A percentile compares a stretch with the other conserved stretches of the same genome.
Evolutionary conservation across 2,113 vertebrate species (phyloP).

Genomic region (Oreamnos americanus): DNA sequence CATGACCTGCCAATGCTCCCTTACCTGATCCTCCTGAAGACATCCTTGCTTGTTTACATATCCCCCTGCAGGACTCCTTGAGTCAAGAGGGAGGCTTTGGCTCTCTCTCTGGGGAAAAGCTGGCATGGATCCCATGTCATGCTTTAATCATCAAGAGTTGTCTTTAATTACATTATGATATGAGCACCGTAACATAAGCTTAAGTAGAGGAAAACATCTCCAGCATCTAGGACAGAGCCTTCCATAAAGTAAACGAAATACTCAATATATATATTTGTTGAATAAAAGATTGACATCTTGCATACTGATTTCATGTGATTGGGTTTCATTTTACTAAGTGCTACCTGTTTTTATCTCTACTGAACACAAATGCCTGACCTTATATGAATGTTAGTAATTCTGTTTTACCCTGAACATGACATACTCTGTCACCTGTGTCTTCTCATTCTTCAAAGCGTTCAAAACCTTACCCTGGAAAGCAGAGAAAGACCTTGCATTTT

Average conservation of each 20-base stretch:
- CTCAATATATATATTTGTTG: neutral
- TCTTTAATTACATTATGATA: neutral
- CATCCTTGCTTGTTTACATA: rapidly evolving
- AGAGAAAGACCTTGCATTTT: neutral
- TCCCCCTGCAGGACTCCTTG: neutral
- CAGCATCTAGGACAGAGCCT: neutral
- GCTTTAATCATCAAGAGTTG: neutral
- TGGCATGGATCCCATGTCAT: neutral
- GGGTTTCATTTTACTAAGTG: neutral
- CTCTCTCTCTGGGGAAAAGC: neutral
- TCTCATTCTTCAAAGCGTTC: neutral
- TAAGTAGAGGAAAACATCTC: neutral
- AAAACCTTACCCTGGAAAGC: neutral
- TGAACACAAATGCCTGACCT: neutral
- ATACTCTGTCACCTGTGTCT: neutral
- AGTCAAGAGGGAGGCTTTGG: neutral
- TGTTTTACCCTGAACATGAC: neutral
- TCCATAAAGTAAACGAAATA: neutral
- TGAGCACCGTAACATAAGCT: neutral
- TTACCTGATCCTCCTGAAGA: neutral
- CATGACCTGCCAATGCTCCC: neutral
- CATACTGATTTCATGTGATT: neutral
- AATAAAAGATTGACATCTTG: neutral
- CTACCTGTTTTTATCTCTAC: neutral
- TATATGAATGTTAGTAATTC: neutral